Conservation (phyloP, 2,888 invertebrate genomes). For the Carterocephalus palaemon region DNA sequence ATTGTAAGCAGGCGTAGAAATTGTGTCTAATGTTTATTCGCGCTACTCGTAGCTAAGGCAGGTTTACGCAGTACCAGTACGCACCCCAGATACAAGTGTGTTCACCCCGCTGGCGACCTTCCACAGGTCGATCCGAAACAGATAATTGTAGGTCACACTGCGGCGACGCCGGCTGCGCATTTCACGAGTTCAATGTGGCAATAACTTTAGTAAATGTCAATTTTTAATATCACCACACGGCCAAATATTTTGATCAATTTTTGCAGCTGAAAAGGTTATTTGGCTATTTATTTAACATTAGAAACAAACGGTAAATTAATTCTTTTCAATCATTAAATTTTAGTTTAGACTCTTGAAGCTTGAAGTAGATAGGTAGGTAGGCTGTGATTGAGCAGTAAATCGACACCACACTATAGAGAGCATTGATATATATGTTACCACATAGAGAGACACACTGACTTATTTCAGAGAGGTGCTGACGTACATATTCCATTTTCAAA, state of each 20-base stretch:
- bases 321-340: too few relatives aligned
- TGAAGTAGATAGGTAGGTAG: too few relatives aligned
- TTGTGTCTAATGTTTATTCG: not conserved
- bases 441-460: too few relatives aligned
- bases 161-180: constrained; percentile 3
- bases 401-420: too few relatives aligned
- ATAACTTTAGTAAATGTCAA: constrained; percentile 16
- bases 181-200: constrained; percentile 19
- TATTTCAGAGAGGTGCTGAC: too few relatives aligned
- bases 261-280: not conserved
- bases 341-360: too few relatives aligned
- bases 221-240: constrained; percentile 6
- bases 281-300: too few relatives aligned
- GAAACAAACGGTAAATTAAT: too few relatives aligned
- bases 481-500: too few relatives aligned
- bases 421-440: too few relatives aligned
- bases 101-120: constrained; percentile 48
- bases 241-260: not conserved
- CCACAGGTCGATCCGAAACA: constrained; percentile 54
- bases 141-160: constrained; percentile 41
- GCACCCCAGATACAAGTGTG: constrained; percentile 48
- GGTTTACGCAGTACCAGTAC: constrained; percentile 1
- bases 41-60: not conserved
- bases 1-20: not conserved
- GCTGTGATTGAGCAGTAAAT: too few relatives aligned